These are phyloP conservation scores for Micrasema longulum DNA, from an alignment of 1,140 invertebrate species.

Conservation along the genomic window DNA sequence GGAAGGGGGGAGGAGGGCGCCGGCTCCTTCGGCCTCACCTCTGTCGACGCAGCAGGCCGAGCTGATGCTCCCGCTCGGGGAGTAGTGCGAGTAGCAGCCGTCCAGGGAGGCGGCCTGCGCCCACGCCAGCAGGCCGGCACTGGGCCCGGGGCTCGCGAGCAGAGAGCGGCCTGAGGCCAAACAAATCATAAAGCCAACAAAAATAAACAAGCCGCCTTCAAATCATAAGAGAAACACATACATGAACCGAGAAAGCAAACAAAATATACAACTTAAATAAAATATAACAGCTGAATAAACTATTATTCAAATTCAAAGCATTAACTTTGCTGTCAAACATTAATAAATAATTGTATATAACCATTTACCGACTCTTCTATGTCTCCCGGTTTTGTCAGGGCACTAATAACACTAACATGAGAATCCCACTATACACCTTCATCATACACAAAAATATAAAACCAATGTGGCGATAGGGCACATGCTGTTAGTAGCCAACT, in stretches of 20 bases:
- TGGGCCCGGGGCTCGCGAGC: slow-evolving; percentile 64
- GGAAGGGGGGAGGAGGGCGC: neutral
- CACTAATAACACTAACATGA: no score
- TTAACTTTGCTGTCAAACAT: no score
- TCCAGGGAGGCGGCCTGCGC: slow-evolving; percentile 45
- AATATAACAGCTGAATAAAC: no score
- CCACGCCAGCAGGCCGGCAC: slow-evolving; percentile 52
- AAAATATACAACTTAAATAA: slow-evolving; percentile 35
- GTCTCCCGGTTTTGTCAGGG: no score
- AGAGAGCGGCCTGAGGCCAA: slow-evolving; percentile 36
- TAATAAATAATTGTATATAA: no score
- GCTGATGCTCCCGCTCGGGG: slow-evolving; percentile 44
- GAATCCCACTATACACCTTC: no score
- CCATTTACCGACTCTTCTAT: no score
- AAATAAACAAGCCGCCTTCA: slow-evolving; percentile 39
- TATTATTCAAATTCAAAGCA: no score
- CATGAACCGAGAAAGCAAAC: slow-evolving; percentile 21
- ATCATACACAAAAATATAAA: no score
- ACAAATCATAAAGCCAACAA: slow-evolving; percentile 41
- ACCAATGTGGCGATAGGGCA: no score
- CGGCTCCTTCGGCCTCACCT: slow-evolving; percentile 56
- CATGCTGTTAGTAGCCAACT: no score
- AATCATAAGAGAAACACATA: no score
- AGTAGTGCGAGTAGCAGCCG: slow-evolving; percentile 46
- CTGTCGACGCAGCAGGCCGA: slow-evolving; percentile 48